These are phyloP conservation scores for Lacerta agilis DNA, from an alignment of 2,797 vertebrate species.

Conservation along the genomic window DNA sequence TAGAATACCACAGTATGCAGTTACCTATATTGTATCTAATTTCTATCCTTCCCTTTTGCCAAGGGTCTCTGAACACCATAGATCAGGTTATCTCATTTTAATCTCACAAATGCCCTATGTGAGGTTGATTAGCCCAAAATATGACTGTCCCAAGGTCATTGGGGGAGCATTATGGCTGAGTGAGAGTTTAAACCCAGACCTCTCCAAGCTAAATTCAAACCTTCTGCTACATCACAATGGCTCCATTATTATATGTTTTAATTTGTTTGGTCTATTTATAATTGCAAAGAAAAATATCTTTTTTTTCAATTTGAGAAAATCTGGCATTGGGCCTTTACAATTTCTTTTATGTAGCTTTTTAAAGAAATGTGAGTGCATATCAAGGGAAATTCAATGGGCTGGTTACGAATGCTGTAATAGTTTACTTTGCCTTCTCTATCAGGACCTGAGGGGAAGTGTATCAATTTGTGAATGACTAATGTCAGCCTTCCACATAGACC, in stretches of 20 bases:
- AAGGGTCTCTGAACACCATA: not conserved
- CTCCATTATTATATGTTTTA: not conserved
- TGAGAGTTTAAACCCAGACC: not conserved
- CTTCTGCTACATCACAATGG: no score
- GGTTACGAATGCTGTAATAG: not conserved
- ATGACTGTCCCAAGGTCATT: not conserved
- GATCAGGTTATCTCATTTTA: not conserved
- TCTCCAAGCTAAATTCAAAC: not conserved
- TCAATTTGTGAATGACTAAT: conserved; percentile 8
- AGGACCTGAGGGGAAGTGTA: not conserved
- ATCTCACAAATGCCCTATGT: not conserved
- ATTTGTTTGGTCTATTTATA: not conserved
- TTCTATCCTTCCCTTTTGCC: not conserved
- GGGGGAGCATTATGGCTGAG: not conserved
- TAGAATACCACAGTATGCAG: not conserved
- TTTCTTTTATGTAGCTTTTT: not conserved
- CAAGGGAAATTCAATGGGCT: not conserved
- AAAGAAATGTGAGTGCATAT: not conserved
- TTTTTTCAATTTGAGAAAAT: not conserved
- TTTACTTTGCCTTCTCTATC: not conserved
- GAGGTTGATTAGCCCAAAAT: not conserved
- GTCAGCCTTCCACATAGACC: not conserved
- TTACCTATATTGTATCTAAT: not conserved
- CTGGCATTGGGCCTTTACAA: not conserved
- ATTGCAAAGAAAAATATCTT: not conserved